A percentile compares a stretch with the other conserved stretches of the same genome.
Conservation (phyloP, 2,797 vertebrate species). For the Cirrhinus mrigala region DNA sequence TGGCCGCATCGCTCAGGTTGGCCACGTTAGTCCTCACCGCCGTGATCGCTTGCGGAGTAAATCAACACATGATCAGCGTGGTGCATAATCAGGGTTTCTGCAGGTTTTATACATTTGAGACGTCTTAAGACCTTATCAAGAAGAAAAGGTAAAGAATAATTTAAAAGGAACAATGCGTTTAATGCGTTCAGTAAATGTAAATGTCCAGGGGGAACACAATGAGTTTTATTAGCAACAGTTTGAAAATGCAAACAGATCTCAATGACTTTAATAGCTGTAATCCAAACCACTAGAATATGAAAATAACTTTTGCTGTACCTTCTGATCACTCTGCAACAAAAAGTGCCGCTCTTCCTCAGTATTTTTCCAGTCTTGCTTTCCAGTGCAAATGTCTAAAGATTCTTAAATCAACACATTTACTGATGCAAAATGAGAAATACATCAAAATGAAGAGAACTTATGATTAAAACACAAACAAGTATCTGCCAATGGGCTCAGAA, state of each 20-base stretch:
- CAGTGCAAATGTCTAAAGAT: too few relatives aligned
- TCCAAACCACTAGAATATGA: not conserved
- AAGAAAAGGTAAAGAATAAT: not conserved
- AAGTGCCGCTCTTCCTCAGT: too few relatives aligned
- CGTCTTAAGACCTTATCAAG: not conserved
- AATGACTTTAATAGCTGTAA: not conserved
- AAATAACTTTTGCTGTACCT: not conserved
- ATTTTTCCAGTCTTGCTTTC: too few relatives aligned
- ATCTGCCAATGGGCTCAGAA: not conserved
- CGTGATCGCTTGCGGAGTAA: slow-evolving; percentile 86
- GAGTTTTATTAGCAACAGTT: not conserved
- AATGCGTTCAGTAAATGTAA: not conserved
- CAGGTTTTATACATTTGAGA: too few relatives aligned
- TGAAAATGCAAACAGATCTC: not conserved
- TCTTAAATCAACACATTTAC: not conserved
- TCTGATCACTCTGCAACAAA: not conserved
- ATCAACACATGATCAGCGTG: not conserved
- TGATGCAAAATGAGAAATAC: not conserved
- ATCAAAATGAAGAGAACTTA: not conserved
- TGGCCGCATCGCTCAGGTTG: slow-evolving; percentile 94
- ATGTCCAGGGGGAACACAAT: not conserved
- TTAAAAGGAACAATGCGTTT: not conserved
- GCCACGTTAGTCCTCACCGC: slow-evolving; percentile 97
- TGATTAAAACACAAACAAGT: not conserved
- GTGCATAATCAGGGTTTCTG: not conserved